These are phyloP conservation scores for Brenthis daphne DNA, from an alignment of 2,888 invertebrate genomes.

Conservation along the genomic window DNA sequence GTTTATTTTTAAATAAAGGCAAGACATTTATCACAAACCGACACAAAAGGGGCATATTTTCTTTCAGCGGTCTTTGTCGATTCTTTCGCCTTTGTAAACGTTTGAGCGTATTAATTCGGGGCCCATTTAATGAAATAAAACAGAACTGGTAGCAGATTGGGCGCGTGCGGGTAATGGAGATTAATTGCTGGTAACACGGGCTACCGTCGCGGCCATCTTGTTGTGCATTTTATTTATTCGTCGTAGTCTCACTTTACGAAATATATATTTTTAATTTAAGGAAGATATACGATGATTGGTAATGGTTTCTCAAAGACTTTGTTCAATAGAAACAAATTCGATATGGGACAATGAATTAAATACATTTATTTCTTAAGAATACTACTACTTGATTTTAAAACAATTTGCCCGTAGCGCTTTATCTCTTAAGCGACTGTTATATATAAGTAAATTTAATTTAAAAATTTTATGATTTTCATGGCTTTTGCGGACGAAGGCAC, in stretches of 20 bases:
- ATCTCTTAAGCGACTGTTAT: no score
- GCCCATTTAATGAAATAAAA: constrained; percentile 80
- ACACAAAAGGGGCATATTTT: constrained; percentile 65
- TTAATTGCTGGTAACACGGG: constrained; percentile 75
- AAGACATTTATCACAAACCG: constrained; percentile 57
- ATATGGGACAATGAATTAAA: no score
- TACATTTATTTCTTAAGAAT: no score
- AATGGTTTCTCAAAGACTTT: background rate
- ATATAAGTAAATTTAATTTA: constrained; percentile 31
- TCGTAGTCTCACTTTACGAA: constrained; percentile 49
- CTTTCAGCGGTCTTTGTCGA: constrained; percentile 55
- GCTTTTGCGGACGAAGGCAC: constrained; percentile 47
- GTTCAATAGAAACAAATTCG: no score
- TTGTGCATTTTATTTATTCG: constrained; percentile 70
- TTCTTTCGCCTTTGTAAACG: constrained; percentile 69
- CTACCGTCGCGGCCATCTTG: constrained; percentile 64
- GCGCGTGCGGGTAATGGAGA: constrained; percentile 77
- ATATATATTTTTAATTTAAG: constrained; percentile 25
- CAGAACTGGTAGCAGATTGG: constrained; percentile 73
- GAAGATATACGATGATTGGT: background rate
- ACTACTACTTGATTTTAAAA: no score
- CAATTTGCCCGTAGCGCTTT: no score
- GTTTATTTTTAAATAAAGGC: constrained; percentile 51
- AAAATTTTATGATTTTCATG: constrained; percentile 50
- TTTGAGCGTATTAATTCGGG: constrained; percentile 72